Evolutionary conservation across 2,113 vertebrate species (phyloP), one percentile per base, ranked within the genome.

Genomic region (Dicrurus megarhynchus): DNA sequence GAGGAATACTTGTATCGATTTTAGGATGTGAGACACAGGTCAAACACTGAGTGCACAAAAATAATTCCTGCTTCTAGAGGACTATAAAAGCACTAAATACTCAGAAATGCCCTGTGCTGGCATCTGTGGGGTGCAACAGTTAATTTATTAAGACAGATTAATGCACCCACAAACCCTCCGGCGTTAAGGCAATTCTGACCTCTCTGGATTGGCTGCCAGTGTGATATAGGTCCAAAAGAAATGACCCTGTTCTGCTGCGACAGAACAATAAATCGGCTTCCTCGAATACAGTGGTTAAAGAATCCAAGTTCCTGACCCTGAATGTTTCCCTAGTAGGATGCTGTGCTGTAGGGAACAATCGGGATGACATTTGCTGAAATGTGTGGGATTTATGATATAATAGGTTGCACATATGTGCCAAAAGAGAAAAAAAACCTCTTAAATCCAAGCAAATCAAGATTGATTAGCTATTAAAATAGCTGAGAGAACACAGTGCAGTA

Each of bases 381-480:
- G 94, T 79, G 87, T 22, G 96, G 97, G 98, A 98, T 98, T 98
- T 98, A 98, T 97, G 97, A 87, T 96, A 97, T 98, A 98, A 98
- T 98, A 98, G 97, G 97, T 95, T 98, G 96, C 92, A 84, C 97
- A 93, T 87, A 97, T 89, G 97, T 96, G 98, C 98, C 98, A 98
- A 97, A 95, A 98, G 60, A 97, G 91, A 74, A 95, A 94, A 97
- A 90, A 63, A 32, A 0, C 76, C 97, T 97, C 96, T 96, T 97
- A 98, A 98, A 97, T 90, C 95, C 97, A 91, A 98, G 96, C 96
- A 97, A 98, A 98, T 98, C 97, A 98, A 98, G 98, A 98, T 98
- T 97, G 98, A 98, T 98, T 93, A 97, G 97, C 96, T 97, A 98
- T 98, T 98, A 98, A 98, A 97, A 94, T 70, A 94, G 96, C 94